These are phyloP conservation scores for Chascanopsetta lugubris DNA, from an alignment of 2,113 vertebrate genomes.

Conservation along the genomic window DNA sequence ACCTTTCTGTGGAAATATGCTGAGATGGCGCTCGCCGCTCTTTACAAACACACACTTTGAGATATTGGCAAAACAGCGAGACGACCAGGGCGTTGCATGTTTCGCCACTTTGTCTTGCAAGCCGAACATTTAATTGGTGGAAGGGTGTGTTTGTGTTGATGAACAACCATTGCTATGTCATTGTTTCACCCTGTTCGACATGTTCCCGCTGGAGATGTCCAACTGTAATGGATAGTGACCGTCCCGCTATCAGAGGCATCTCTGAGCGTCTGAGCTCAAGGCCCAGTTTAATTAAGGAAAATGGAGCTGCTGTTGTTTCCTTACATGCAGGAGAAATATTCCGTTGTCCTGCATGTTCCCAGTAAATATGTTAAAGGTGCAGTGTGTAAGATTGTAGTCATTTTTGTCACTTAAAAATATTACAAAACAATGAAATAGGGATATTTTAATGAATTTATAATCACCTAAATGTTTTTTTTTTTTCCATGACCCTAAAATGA, in stretches of 20 bases:
- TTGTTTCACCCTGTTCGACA: slow-evolving; percentile 47
- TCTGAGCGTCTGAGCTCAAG: slow-evolving; percentile 35
- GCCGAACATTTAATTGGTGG: slow-evolving; percentile 58
- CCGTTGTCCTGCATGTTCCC: no score
- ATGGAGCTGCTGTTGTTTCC: slow-evolving; percentile 30
- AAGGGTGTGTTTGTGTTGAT: slow-evolving; percentile 38
- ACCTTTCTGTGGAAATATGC: no score
- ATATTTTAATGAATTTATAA: no score
- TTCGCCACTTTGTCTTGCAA: slow-evolving; percentile 44
- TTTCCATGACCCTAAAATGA: no score
- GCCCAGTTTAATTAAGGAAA: slow-evolving; percentile 50
- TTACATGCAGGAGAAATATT: slow-evolving; percentile 27
- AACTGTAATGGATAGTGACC: slow-evolving; percentile 31
- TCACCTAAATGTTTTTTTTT: no score
- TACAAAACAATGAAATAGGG: no score
- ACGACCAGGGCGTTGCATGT: slow-evolving; percentile 18
- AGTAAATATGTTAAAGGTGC: no score
- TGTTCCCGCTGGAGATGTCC: slow-evolving; percentile 38
- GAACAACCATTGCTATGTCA: slow-evolving; percentile 48
- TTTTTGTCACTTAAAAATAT: no score
- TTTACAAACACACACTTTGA: slow-evolving; percentile 12
- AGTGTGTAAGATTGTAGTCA: no score
- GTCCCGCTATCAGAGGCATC: slow-evolving; percentile 38
- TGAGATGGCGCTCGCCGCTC: slow-evolving; percentile 32
- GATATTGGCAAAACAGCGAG: slow-evolving; percentile 43